Conservation (phyloP, 2,113 vertebrate genomes). For the Dipodomys merriami region DNA sequence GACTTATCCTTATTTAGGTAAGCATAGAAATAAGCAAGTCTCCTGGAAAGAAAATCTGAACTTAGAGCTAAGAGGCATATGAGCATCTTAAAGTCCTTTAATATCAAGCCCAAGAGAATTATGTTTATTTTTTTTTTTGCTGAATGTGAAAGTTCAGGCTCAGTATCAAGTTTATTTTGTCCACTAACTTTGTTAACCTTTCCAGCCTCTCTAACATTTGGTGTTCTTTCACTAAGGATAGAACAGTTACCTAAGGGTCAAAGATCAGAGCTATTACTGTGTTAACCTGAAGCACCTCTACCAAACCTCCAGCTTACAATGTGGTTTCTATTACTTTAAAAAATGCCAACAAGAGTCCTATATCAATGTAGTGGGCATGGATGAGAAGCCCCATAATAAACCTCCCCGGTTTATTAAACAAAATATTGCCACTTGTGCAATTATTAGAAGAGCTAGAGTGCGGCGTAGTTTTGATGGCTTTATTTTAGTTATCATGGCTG, state of each 20-base stretch:
- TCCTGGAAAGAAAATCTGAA: slow-evolving; percentile 82
- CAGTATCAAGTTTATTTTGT: slow-evolving; percentile 92
- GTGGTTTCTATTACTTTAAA: slow-evolving; percentile 85
- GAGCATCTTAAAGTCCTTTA: slow-evolving; percentile 86
- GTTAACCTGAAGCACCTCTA: slow-evolving; percentile 86
- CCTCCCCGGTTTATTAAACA: slow-evolving; percentile 75
- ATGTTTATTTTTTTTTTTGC: slow-evolving; percentile 89
- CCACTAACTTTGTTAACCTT: slow-evolving; percentile 91
- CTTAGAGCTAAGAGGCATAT: slow-evolving; percentile 86
- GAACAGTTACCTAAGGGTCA: slow-evolving; percentile 87
- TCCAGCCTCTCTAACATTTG: slow-evolving; percentile 86
- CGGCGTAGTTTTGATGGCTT: slow-evolving; percentile 57
- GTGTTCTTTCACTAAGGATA: slow-evolving; percentile 86
- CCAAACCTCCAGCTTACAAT: slow-evolving; percentile 82
- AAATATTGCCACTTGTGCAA: slow-evolving; percentile 43
- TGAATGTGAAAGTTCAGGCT: slow-evolving; percentile 90
- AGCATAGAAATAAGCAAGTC: slow-evolving; percentile 82
- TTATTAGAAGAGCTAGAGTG: not conserved
- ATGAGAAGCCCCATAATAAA: slow-evolving; percentile 80
- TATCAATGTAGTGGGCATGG: slow-evolving; percentile 81
- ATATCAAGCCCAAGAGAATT: slow-evolving; percentile 80
- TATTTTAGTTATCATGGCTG: slow-evolving; percentile 61
- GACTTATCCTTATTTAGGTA: slow-evolving; percentile 80
- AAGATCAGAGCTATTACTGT: slow-evolving; percentile 87
- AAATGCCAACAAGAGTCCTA: slow-evolving; percentile 82